A percentile compares a stretch with the other conserved stretches of the same genome.
These are phyloP conservation scores for Anastrepha ludens DNA, from an alignment of 1,140 invertebrate genomes.

Conservation along the genomic window DNA sequence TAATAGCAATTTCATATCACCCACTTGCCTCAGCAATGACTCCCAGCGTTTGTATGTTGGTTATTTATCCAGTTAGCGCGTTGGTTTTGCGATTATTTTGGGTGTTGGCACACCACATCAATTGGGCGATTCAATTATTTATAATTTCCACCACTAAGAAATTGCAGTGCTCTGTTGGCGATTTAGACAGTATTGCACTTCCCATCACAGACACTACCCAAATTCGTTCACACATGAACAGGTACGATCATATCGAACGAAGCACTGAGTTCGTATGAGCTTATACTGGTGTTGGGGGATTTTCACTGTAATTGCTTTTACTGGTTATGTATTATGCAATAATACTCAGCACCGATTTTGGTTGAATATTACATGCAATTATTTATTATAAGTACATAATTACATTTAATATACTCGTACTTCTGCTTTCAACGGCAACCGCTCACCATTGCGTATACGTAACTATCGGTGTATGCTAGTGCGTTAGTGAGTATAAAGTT, in stretches of 20 bases:
- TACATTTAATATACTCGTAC: not conserved
- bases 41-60: not conserved
- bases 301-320: not conserved
- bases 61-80: not conserved
- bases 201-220: not conserved
- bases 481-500: not conserved
- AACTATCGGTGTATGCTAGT: not conserved
- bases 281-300: not conserved
- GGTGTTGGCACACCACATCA: not conserved
- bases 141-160: constrained; percentile 1
- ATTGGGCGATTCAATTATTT: constrained; percentile 25
- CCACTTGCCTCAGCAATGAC: not conserved
- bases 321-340: too few species aligned
- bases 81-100: not conserved
- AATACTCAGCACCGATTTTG: too few species aligned
- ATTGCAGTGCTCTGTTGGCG: not conserved
- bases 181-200: not conserved
- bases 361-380: too few species aligned
- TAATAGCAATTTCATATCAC: not conserved
- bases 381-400: not conserved
- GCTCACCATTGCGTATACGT: not conserved
- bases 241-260: not conserved
- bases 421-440: not conserved
- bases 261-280: not conserved
- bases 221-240: not conserved